These are phyloP conservation scores for Ichneumoninae sp. DNA, from an alignment of 2,888 invertebrate genomes.

Conservation along the genomic window DNA sequence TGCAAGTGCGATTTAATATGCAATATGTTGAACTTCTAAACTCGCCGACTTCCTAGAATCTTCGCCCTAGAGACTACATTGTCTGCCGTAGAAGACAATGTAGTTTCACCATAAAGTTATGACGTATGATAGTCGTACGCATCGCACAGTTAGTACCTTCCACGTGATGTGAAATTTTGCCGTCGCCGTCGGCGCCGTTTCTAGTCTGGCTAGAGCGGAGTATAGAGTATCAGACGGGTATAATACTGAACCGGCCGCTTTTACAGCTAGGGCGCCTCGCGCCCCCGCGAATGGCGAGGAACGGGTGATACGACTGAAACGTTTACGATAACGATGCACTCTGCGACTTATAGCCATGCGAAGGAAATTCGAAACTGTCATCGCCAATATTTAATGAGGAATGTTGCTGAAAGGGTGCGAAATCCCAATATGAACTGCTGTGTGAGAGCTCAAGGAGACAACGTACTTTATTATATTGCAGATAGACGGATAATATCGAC, in stretches of 20 bases:
- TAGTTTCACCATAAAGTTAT: not conserved
- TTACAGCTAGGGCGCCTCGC: not conserved
- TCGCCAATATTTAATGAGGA: not conserved
- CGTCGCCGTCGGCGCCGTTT: slow-evolving; percentile 2
- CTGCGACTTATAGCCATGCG: not conserved
- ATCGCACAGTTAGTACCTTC: slow-evolving; percentile 8
- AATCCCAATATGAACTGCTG: no score
- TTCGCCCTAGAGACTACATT: not conserved
- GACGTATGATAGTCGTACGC: slow-evolving; percentile 9
- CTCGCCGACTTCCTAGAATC: not conserved
- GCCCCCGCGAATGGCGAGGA: not conserved
- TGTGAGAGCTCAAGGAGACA: no score
- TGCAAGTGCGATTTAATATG: no score
- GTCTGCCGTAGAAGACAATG: not conserved
- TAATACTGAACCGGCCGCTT: not conserved
- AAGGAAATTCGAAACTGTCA: slow-evolving; percentile 4
- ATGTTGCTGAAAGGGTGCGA: not conserved
- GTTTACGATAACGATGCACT: not conserved
- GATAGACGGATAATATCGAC: slow-evolving; percentile 17
- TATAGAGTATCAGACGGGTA: not conserved
- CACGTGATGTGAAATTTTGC: slow-evolving; percentile 5
- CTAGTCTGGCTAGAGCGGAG: not conserved
- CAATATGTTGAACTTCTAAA: not conserved
- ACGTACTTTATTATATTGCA: no score
- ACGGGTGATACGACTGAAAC: not conserved